These are phyloP conservation scores for Caenorhabditis elegans DNA, from an alignment of 1,140 invertebrate species.

Conservation along the genomic window DNA sequence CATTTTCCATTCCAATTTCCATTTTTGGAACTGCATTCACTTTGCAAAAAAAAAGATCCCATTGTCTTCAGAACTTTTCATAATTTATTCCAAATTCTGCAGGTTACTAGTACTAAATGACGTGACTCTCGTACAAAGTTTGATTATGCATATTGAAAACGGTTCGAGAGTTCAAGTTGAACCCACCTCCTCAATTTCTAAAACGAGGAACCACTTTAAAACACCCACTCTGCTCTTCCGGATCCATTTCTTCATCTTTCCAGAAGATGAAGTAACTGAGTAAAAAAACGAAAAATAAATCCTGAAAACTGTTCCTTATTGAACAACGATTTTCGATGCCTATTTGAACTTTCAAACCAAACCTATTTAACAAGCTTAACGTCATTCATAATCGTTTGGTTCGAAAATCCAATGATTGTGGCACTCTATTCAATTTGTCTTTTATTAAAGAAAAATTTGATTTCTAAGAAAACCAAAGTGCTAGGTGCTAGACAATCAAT, in stretches of 20 bases:
- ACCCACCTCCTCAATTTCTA: not conserved
- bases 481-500: too few species aligned
- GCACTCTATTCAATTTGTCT: not conserved
- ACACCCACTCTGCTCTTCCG: not conserved
- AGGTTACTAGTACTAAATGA: not conserved
- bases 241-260: too few species aligned
- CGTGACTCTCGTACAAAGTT: not conserved
- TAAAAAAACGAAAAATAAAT: too few species aligned
- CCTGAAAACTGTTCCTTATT: too few species aligned
- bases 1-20: not conserved
- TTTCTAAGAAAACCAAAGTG: too few species aligned
- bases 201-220: not conserved
- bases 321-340: too few species aligned
- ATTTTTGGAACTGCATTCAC: too few species aligned
- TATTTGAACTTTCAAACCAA: not conserved
- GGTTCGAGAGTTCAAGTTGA: not conserved
- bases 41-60: too few species aligned
- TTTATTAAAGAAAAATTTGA: too few species aligned
- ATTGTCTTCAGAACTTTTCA: not conserved
- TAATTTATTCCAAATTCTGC: not conserved
- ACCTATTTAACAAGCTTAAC: not conserved
- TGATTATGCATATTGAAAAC: not conserved
- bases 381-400: constrained; percentile 2
- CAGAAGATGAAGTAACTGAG: too few species aligned
- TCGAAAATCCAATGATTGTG: not conserved